A percentile compares a stretch with the other conserved stretches of the same genome.
These are phyloP conservation scores for Chiroxiphia lanceolata DNA, from an alignment of 2,797 vertebrate genomes.

Conservation along the genomic window DNA sequence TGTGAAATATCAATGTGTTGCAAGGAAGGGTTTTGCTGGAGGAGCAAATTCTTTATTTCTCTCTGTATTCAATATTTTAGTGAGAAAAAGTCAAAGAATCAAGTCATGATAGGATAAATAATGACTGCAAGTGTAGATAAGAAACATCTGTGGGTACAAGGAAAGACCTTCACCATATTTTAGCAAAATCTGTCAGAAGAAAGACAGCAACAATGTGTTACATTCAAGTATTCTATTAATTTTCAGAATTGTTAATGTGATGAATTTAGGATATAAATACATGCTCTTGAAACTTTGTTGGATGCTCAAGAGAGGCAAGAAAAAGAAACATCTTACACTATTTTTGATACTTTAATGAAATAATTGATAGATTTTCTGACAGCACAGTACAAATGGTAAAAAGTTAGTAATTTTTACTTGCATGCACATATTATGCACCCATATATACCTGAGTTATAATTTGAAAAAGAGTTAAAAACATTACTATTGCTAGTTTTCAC, in stretches of 20 bases:
- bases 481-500: not conserved
- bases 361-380: not conserved
- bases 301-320: not conserved
- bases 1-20: not conserved
- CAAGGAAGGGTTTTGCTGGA: not conserved
- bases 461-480: not conserved
- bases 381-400: not conserved
- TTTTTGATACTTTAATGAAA: not conserved
- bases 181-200: not conserved
- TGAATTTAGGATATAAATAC: not conserved
- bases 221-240: not conserved
- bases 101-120: not conserved
- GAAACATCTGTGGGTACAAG: not conserved
- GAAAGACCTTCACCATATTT: not conserved
- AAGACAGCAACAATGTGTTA: not conserved
- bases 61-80: not conserved
- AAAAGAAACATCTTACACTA: not conserved
- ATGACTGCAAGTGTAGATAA: not conserved
- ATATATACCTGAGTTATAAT: not conserved
- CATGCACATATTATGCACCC: not conserved
- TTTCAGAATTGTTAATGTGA: not conserved
- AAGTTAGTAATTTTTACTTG: not conserved
- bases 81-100: not conserved
- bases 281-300: not conserved
- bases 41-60: not conserved